Base-by-base conservation (phyloP, 2,797 vertebrate genomes). In the Strix occidentalis region DNA sequence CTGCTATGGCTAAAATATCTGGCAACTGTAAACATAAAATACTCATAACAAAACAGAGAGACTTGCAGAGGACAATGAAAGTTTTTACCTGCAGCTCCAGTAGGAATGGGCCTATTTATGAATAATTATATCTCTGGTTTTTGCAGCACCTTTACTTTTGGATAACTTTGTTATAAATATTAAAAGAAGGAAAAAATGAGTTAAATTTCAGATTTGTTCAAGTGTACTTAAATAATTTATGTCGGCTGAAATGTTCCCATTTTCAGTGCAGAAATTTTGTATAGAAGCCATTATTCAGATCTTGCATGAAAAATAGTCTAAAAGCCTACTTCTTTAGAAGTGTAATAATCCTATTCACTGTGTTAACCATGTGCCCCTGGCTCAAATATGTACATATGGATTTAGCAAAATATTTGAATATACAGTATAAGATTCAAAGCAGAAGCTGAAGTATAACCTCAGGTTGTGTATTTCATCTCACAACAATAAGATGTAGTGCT, bases 321-420 rank as follows among this genome's bases (percentile, higher is more conserved):
- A 66, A 95, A 90, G 58, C 51, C 45, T 51, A 41, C 72, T 89
- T 95, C 95, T 93, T 96, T 87, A 88, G 70, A 84, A 89, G 85
- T 56, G 50, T 57, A 78, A 70, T 75, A 93, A 80, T 83, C 60
- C 74, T 46, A 26, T 76, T 81, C 92, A 78, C 75, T 85, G 33
- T 4, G 15, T 72, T 92, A 93, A 50, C 80, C 63, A 11, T 33
- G 66, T 43, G 91, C 81, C 82, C 61, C 58, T 58, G 51, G 92
- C 87, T 93, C 87, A 93, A 82, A 74, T 65, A 70, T 41, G 35
- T 77, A 90, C 56, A 21, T 24, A 53, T 20, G 29, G 76, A 81
- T 84, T 92, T 93, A 94, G 93, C 64, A 94, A 96, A 97, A 96
- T 87, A 93, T 93, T 92, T 93, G 57, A 80, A 43, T 85, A 69